Base-by-base conservation (phyloP, 2,888 invertebrate species). In the Ryuthela nishihirai region DNA sequence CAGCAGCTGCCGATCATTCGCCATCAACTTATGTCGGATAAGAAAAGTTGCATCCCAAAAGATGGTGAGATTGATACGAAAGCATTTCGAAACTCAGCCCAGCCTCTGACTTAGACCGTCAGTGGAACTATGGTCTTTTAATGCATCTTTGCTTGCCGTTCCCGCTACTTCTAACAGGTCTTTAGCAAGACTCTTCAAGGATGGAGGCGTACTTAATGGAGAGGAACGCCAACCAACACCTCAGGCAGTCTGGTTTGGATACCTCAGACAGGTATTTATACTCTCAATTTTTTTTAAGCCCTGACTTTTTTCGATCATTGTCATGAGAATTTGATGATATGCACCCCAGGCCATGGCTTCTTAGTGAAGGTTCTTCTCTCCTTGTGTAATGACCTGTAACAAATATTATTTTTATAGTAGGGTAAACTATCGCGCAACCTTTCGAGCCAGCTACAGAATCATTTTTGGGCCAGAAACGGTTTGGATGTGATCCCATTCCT, bases 331-430 rank as follows among this genome's bases (percentile, higher is more conserved):
- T 49, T 49, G 49, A 55, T 55, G 55, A 55, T 43, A 48, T 55
- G 49, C 40, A 44, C 29, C 55, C 44, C 39, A 21, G 21, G 38
- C 24, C 32, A 20, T 25, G 20, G 43, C 38, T 39, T 38, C 18
- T 7, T 10, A 35, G 40, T 21, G 38, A 15, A 29, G 38, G 17
- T 3, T 44, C 17, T 20, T 9, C 9, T 32, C 32, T n/a, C n/a
- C n/a, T n/a, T 42, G 55, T 48, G 38, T 55, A 55, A 55, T 55
- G 55, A 49, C 44, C 55, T 55, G 55, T 55, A 24, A 49, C 55
- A 49, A 55, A 55, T 49, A 55, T 44, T 54, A 48, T 54, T 54
- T 15, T 36, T 20, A n/a, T n/a, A n/a, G n/a, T n/a, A n/a, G n/a
- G n/a, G n/a, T n/a, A n/a, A n/a, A n/a, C n/a, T n/a, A n/a, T n/a